Base-by-base conservation (phyloP, 2,888 invertebrate genomes). In the Zeuzera pyrina region DNA sequence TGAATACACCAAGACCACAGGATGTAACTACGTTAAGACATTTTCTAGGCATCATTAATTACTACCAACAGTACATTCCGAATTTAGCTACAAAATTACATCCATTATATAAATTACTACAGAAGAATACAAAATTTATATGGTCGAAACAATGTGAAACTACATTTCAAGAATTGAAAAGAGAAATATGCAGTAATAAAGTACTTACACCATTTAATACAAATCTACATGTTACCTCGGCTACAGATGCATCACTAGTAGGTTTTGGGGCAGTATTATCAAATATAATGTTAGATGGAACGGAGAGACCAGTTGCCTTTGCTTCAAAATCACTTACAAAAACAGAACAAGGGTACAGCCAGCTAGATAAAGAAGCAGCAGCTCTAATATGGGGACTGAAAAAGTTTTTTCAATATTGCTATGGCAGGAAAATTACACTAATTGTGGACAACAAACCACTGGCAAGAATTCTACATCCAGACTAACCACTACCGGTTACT, bases 311-410 rank as follows among this genome's bases (percentile, higher is more conserved):
- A 0, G 57, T 66, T 26, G 56, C 57, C 2, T 69, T 55, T 43
- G 58, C 60, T 1, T 64, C 60, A 14, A 41, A 52, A 35, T 49
- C 52, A 0, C 36, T 69, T 10, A 53, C 50, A 8, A 40, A 39
- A 30, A 39, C 55, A 4, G 66, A 69, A n/a, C n/a, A n/a, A n/a
- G 40, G 50, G n/a, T 67, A 68, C 42, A 50, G 55, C 11, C 59
- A 64, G 41, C 39, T 65, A 8, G 61, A 70, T 30, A 54, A 59
- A 40, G 67, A 69, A 44, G 68, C 61, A 2, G 41, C 53, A 12
- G 51, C 51, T 16, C 39, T 61, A 12, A 36, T 52, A 5, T 68
- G 52, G 44, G 59, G 54, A 16, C 37, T 63, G 3, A 55, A 57
- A 34, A 57, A 53, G 35, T 67, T 63, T 34, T 53, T 58, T 31